Conservation (phyloP, 2,888 invertebrate genomes). For the Lymantria monacha region DNA sequence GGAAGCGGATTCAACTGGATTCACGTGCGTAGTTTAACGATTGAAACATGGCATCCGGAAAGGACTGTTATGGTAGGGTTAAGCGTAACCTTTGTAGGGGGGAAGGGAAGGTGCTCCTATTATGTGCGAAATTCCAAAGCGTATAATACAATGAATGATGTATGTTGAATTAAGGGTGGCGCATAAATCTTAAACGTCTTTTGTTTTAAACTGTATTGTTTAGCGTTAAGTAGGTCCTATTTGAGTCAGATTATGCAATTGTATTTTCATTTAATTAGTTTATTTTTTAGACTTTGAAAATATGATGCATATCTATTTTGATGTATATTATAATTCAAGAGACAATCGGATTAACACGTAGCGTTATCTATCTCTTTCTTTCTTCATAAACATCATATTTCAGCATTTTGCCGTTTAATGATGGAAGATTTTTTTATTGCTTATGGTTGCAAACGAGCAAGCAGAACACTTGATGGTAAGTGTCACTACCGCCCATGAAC, state of each 20-base stretch:
- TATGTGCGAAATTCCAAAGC: conserved; percentile 58
- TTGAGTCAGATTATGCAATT: background rate
- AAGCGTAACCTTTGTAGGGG: conserved; percentile 33
- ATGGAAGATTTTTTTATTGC: too few relatives aligned
- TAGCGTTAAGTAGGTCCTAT: background rate
- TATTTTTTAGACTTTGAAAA: background rate
- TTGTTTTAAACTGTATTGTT: conserved; percentile 7
- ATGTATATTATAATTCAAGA: too few relatives aligned
- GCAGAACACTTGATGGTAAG: too few relatives aligned
- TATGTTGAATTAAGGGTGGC: conserved; percentile 8
- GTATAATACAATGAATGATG: conserved; percentile 17
- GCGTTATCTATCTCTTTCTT: too few relatives aligned
- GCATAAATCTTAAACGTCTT: conserved; percentile 1
- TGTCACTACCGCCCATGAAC: too few relatives aligned
- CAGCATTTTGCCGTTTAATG: too few relatives aligned
- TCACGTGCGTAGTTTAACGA: conserved; percentile 64
- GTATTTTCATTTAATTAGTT: background rate
- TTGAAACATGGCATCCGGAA: conserved; percentile 68
- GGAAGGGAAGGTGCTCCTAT: conserved; percentile 37
- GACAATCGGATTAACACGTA: too few relatives aligned
- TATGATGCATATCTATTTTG: too few relatives aligned
- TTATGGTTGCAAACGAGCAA: too few relatives aligned
- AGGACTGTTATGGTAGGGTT: conserved; percentile 45
- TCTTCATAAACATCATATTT: too few relatives aligned
- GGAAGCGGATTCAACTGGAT: conserved; percentile 64